Percentiles rank a stretch among this genome's conserved stretches.
Evolutionary conservation across 2,797 vertebrate species (phyloP).

Genomic region (Iguana delicatissima): DNA sequence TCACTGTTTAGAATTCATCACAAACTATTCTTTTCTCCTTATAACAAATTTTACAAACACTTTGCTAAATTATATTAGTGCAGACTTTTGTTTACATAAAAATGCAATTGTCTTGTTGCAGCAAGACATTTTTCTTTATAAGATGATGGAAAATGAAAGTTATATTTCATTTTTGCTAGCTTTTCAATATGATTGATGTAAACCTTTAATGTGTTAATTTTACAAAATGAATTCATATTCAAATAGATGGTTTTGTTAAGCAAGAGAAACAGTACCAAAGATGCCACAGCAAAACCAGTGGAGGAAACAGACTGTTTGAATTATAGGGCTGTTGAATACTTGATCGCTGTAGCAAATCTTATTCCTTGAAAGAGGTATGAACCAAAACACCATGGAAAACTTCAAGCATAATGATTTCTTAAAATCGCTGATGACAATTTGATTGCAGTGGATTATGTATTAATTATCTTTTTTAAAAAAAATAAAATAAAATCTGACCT

Average conservation of each 20-base stretch:
- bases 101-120: conserved; percentile 48
- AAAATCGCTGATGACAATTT: conserved; percentile 12
- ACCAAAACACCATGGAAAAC: conserved; percentile 12
- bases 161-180: conserved; percentile 70
- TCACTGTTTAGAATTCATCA: conserved; percentile 50
- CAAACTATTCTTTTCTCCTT: conserved; percentile 45
- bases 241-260: conserved; percentile 59
- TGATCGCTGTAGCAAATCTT: conserved; percentile 32
- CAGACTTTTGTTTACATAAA: conserved; percentile 62
- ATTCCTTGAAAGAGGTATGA: neutral
- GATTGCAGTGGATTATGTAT: neutral
- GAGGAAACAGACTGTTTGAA: conserved; percentile 10
- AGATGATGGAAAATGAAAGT: conserved; percentile 57
- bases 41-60: conserved; percentile 48
- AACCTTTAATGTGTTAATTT: conserved; percentile 68
- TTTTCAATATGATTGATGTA: conserved; percentile 70
- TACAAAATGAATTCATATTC: conserved; percentile 64
- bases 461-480: neutral
- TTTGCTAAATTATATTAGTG: conserved; percentile 54
- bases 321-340: conserved; percentile 31
- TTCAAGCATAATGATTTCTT: neutral
- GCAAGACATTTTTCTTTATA: conserved; percentile 57
- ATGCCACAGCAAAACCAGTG: conserved; percentile 23
- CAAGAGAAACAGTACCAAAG: conserved; percentile 58
- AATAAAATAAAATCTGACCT: neutral